Evolutionary conservation across 1,140 invertebrate genomes (phyloP), one percentile per base, ranked within the genome.

Genomic region (Pentalonia nigronervosa): DNA sequence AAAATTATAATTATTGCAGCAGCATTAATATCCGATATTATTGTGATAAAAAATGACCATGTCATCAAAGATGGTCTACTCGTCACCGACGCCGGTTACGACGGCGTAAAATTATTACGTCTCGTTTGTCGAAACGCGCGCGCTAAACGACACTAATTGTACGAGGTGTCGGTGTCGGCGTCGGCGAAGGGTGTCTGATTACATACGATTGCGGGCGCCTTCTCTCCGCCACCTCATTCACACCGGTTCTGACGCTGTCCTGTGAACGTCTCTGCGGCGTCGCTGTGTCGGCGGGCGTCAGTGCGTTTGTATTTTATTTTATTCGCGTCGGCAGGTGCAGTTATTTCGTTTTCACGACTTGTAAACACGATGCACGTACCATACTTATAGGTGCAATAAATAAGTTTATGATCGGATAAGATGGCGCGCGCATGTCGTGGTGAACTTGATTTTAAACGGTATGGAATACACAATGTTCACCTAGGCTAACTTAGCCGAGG

Each of bases 61-160:
- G 67, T 81, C 47, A 76, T 91, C 90, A 91, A 91, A 91, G 90
- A 83, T 83, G 14, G 25, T 67, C 34, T 8, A 41, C 48, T 20
- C 53, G 41, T n/a, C 67, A 48, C 90, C 90, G 90, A 56, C 90
- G 23, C 23, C 36, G 21, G 20, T 21, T 67, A 60, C 41, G 41
- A 47, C 30, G 47, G 48, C 23, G 88, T 56, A 53, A 89, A 89
- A 89, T 89, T 89, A 89, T 89, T 89, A 89, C 88, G 88, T 89
- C n/a, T 89, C 88, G 34, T 41, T 23, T 41, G 50, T 91, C 53
- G 30, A 23, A 34, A 45, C 87, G 87, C 20, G 2, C 41, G 56
- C 47, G 67, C 17, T 81, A 92, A 81, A 92, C 76, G 91, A 92
- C 91, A 92, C 91, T 81, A 92, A 92, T 92, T 92, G 88, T 34